Evolutionary conservation across 2,888 invertebrate species (phyloP), one percentile per base, ranked within the genome.

Genomic region (Parascotia fuliginaria): DNA sequence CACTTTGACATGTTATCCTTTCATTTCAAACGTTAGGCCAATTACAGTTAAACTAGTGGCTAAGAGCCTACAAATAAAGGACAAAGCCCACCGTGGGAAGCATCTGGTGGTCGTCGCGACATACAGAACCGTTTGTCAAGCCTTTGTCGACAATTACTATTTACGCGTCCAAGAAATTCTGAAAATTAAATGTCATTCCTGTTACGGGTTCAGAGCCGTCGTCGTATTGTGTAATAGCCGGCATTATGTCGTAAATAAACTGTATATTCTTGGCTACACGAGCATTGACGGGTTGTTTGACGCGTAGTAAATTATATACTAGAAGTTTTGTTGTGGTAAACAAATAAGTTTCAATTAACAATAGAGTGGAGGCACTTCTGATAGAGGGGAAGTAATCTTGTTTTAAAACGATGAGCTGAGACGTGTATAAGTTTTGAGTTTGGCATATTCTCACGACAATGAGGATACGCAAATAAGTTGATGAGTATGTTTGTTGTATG

Each of bases 41-140:
- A 54, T 54, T 58, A 65, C 44, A 37, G 31, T 14, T 48, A 22
- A 48, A 52, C 19, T 49, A 54, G 42, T 51, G 34, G 14, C 9
- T 48, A 13, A 9, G 28, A 55, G 42, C 37, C 46, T 42, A 53
- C 54, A 67, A 67, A 63, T 60, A 65, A 14, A 43, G 29, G 29
- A 55, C 50, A 50, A 59, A 70, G 62, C 66, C 56, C 52, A 65
- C 63, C 69, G 77, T 75, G 75, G 74, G 74, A 79, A 81, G 29
- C 70, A 72, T 68, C 72, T 74, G 76, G 42, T 67, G 67, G 55
- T 31, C 34, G 68, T 67, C 59, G 42, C 57, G 58, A 60, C 61
- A 52, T 63, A 66, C 68, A 43, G 66, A 59, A 68, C 74, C 77
- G 77, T 81, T 81, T 80, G 75, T 82, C 82, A 81, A 81, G 53